Evolutionary conservation across 2,888 invertebrate genomes (phyloP), one percentile per base, ranked within the genome.

Genomic region (Xanthostigma xanthostigma): DNA sequence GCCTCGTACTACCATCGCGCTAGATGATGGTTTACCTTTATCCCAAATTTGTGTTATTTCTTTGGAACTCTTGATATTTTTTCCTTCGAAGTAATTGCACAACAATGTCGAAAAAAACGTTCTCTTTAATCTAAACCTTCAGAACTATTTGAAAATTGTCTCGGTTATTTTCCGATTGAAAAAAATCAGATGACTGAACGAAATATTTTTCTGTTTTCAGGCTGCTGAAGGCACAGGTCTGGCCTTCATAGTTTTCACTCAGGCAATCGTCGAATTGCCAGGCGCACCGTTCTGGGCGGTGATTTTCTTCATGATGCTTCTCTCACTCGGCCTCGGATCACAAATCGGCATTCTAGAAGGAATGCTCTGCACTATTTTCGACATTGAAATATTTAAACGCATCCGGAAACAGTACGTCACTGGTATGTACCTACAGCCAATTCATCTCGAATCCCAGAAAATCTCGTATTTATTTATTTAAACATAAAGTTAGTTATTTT

Each of bases 311-410:
- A 75, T 93, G 64, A 95, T 95, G 95, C 74, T 95, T 53, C 73
- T 95, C 27, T 90, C 93, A 0, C 74, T 95, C 45, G 95, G 95
- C 1, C 75, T 95, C 49, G 95, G 94, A 49, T 93, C 93, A 46
- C 94, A 95, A 75, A 95, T 95, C 65, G 93, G 94, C 52, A 92
- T 94, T 56, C 79, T 95, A 64, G 95, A 95, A 68, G 94, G 95
- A 45, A 92, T 95, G 81, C 79, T 95, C 46, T 93, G 93, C 65
- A 94, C 93, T 46, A 81, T 95, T 47, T 93, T 94, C 63, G 90
- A 95, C 63, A 88, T 93, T 52, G 89, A 93, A 61, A 81, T 93
- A 63, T 85, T 93, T 59, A 91, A 90, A 62, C 72, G 89, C 61
- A 76, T 93, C 60, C 84, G 87, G 67, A 93, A 92, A 67, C 89